These are phyloP conservation scores for Pachyramphus minor DNA, from an alignment of 2,113 vertebrate species.

Conservation along the genomic window DNA sequence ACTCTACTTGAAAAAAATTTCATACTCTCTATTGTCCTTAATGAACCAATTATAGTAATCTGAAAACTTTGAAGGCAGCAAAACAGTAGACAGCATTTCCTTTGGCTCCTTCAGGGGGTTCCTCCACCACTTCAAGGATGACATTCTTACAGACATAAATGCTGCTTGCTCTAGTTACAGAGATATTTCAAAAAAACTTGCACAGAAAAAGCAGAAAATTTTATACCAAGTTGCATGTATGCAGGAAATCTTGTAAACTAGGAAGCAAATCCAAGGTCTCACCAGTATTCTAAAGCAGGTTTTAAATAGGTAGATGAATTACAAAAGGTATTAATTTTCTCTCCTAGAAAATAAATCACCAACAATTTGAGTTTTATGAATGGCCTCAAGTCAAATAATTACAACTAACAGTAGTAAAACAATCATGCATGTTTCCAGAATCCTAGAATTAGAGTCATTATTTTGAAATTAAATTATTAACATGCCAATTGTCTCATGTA, in stretches of 20 bases:
- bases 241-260: background rate
- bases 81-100: background rate
- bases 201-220: background rate
- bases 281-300: background rate
- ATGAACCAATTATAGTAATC: background rate
- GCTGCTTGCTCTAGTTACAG: background rate
- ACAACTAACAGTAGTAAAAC: background rate
- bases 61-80: background rate
- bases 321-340: background rate
- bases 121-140: background rate
- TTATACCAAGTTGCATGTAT: background rate
- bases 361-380: background rate
- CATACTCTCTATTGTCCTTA: background rate
- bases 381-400: background rate
- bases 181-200: background rate
- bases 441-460: background rate
- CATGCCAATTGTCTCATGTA: background rate
- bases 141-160: background rate
- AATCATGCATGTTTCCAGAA: background rate
- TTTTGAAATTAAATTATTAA: background rate
- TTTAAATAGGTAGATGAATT: background rate
- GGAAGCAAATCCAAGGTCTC: background rate
- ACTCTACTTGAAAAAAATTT: background rate
- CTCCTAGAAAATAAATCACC: background rate
- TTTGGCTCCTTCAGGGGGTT: background rate